Evolutionary conservation across 2,113 vertebrate species (phyloP).

Genomic region (Cranoglanis bouderius): DNA sequence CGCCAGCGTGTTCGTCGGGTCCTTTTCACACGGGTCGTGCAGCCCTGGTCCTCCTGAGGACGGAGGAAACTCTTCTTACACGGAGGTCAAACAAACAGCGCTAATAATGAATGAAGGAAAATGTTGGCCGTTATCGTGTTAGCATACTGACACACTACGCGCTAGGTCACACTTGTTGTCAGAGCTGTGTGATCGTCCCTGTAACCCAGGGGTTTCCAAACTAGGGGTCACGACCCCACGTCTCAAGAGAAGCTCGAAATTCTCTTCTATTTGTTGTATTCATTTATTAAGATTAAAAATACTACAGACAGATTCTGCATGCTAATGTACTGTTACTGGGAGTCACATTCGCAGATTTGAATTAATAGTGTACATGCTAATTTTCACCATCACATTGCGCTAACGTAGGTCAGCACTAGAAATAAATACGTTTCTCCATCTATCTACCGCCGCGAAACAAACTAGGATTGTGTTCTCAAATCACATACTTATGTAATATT

Average conservation of each 20-base stretch:
- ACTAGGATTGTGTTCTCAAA: background rate
- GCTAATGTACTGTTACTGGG: background rate
- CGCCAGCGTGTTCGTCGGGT: conserved; percentile 87
- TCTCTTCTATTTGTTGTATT: background rate
- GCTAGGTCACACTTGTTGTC: background rate
- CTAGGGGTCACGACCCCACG: background rate
- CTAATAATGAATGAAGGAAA: conserved; percentile 20
- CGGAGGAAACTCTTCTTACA: conserved; percentile 19
- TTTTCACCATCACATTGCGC: no score
- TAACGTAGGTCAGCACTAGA: background rate
- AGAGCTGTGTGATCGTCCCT: background rate
- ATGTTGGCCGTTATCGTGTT: background rate
- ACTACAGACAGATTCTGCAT: background rate
- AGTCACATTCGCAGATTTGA: no score
- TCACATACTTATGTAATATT: background rate
- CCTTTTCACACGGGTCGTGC: conserved; percentile 95
- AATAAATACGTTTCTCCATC: background rate
- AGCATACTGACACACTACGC: background rate
- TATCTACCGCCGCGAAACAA: background rate
- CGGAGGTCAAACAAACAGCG: background rate
- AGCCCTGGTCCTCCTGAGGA: conserved; percentile 89
- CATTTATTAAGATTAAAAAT: background rate
- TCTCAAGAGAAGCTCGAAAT: background rate
- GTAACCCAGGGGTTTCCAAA: background rate
- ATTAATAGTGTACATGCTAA: no score